Base-by-base conservation (phyloP, 1,140 invertebrate genomes). In the Drosophila ambigua region DNA sequence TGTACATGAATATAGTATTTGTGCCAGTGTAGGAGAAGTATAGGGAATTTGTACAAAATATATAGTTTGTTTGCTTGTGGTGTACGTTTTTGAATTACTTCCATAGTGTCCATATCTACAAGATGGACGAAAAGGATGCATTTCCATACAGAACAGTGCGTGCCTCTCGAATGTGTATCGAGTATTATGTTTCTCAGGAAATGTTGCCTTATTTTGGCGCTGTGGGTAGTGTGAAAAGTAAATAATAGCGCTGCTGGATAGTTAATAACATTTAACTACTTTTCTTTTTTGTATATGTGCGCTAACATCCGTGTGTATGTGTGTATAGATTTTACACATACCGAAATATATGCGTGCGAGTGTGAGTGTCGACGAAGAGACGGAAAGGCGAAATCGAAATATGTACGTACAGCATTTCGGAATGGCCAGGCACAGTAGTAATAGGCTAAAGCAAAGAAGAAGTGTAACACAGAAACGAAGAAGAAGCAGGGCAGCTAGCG, bases 361-460 rank as follows among this genome's bases (percentile, higher is more conserved):
- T 83, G 49, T 76, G 73, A 53, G 83, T 88, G 82, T 72, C 71
- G 59, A 78, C 71, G 76, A 64, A 83, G 59, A 82, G 74, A 80
- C 59, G 48, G 50, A 88, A 68, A 85, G 59, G 69, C 83, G 46
- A 68, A 68, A 68, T 76, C 63, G 71, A 68, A 62, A 69, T 77
- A 77, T 72, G 72, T 83, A 87, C 83, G 79, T 87, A 87, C 83
- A 88, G 82, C 82, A 77, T 74, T 83, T 71, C 52, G 73, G 63
- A 84, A 84, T 85, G 60, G 77, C 53, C 81, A 77, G 77, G 64
- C 77, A 64, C 66, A 80, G 66, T 65, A 77, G 72, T 77, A 84
- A 84, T 85, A 85, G 81, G 77, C 67, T 85, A 84, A 85, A 80
- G 46, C 49, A 55, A 48, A 41, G 72, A 49, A 16, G 62, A 43